Base-by-base conservation (phyloP, 2,888 invertebrate species). In the Yponomeuta sedellus region DNA sequence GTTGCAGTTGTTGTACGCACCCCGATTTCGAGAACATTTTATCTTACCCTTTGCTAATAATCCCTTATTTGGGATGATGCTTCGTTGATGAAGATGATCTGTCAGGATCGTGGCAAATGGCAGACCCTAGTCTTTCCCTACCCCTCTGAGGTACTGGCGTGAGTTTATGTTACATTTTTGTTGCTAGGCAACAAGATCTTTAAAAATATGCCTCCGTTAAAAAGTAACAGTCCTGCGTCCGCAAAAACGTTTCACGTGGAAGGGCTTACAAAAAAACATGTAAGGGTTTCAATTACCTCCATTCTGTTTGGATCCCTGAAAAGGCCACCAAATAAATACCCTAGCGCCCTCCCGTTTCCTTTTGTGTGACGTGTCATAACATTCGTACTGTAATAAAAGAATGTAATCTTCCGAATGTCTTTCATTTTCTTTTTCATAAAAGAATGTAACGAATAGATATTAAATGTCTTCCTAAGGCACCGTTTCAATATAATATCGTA, bases 331-430 rank as follows among this genome's bases (percentile, higher is more conserved):
- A 8, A 59, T 59, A 22, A 52, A 52, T 52, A 52, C 44, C 44
- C 44, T 52, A 52, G 25, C 59, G 25, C 59, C 59, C 22, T 22
- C 59, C 22, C 59, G 20, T 59, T 59, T 59, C 44, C 59, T 59
- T 59, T 59, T 59, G 59, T 59, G 59, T 59, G 20, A 20, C 59
- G 25, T 59, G 59, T 59, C 44, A 52, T 52, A 52, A 52, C 44
- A 52, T 52, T 52, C 59, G 59, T 12, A 59, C 20, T 59, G 59
- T 59, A 22, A 59, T 59, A 25, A 59, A 25, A 59, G 59, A 20
- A 59, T 25, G 59, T 22, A 59, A 59, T 59, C 59, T 59, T 12
- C 59, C 59, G 59, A 59, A 59, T 59, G 22, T 59, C 59, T 59
- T 59, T 59, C 20, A 59, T 59, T 59, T 59, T 59, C 59, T 59